phyloP scores from a whole-genome alignment of 2,797 vertebrate genomes.

The Potorous gilbertii region DNA sequence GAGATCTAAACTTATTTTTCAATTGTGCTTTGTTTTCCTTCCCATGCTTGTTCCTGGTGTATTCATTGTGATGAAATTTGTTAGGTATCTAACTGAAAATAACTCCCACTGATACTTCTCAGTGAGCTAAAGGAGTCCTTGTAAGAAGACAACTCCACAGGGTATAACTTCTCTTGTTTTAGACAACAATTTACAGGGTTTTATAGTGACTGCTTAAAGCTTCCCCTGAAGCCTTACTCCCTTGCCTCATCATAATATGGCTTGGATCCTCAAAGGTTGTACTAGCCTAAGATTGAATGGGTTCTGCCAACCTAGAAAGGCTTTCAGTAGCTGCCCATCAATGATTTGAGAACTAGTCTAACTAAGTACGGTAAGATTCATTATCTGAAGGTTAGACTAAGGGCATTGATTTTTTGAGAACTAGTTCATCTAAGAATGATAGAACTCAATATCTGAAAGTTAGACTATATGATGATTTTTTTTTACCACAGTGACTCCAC shows the following conservation, averaged over 20 bases:
- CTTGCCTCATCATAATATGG: not conserved
- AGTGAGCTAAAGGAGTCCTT: slow-evolving; percentile 27
- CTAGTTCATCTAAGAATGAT: not conserved
- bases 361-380: not conserved
- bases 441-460: not conserved
- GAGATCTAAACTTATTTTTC: slow-evolving; percentile 14
- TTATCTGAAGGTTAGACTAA: not conserved
- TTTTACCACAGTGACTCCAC: not conserved
- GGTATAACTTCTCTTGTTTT: slow-evolving; percentile 53
- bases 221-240: not conserved
- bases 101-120: slow-evolving; percentile 12
- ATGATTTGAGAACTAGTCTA: not conserved
- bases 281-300: not conserved
- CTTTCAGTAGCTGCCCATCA: not conserved
- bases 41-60: not conserved
- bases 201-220: slow-evolving; percentile 44
- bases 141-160: slow-evolving; percentile 17
- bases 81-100: slow-evolving; percentile 34
- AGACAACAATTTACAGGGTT: slow-evolving; percentile 42
- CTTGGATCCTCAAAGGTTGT: not conserved
- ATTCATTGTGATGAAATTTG: slow-evolving; percentile 36
- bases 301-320: not conserved
- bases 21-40: slow-evolving; percentile 26
- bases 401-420: not conserved
- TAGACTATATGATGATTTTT: not conserved